Percentiles rank a stretch among this genome's conserved stretches.
These are phyloP conservation scores for Falcaria lacertinaria DNA, from an alignment of 2,888 invertebrate genomes.

Conservation along the genomic window DNA sequence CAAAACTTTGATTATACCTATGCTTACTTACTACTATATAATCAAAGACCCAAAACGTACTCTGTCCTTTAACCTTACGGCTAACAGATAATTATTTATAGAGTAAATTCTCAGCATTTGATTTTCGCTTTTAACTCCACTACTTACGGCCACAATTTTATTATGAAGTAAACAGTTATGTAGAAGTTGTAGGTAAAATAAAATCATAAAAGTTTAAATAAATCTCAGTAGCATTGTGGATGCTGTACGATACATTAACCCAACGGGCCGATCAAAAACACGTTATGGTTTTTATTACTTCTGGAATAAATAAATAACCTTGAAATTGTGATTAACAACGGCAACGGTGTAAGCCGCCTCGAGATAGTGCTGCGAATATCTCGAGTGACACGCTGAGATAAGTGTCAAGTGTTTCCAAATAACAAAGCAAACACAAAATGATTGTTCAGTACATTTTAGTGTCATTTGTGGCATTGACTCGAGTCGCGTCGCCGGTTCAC, in stretches of 20 bases:
- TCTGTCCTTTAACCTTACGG: not conserved
- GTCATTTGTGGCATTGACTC: constrained; percentile 23
- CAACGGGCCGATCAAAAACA: not conserved
- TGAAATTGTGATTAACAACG: not conserved
- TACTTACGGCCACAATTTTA: no score
- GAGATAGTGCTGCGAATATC: not conserved
- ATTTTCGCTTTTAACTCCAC: not conserved
- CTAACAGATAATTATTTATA: not conserved
- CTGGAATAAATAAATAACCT: not conserved
- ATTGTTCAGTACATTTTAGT: not conserved
- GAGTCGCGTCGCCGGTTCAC: constrained; percentile 23
- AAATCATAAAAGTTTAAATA: not conserved
- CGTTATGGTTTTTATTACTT: not conserved
- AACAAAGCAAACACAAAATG: constrained; percentile 9
- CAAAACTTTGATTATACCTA: no score
- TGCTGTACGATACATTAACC: not conserved
- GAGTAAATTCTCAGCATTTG: no score
- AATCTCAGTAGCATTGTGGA: not conserved
- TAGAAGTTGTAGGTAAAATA: not conserved
- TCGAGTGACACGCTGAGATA: not conserved
- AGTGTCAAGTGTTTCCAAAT: not conserved
- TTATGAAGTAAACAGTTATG: no score
- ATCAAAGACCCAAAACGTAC: no score
- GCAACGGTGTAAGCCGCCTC: not conserved
- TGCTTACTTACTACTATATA: no score